Conservation (phyloP, 2,797 vertebrate species). For the Loris lydekkerianus region DNA sequence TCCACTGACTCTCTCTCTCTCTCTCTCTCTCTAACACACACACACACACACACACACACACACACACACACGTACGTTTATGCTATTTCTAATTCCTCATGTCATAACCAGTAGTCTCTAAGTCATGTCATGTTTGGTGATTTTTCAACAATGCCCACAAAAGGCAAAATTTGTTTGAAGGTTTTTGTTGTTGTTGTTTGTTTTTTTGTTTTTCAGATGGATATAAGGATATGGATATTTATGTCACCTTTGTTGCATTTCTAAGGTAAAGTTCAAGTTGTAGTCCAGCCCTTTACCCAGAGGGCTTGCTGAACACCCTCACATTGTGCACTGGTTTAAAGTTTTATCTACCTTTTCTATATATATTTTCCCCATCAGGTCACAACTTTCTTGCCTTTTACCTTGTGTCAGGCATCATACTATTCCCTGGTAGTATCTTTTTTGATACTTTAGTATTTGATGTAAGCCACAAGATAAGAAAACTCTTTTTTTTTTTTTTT, state of each 20-base stretch:
- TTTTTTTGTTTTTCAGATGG: too few species aligned
- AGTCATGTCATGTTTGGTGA: conserved; percentile 38
- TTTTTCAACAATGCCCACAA: background rate
- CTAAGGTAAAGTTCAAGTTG: too few species aligned
- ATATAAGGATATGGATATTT: too few species aligned
- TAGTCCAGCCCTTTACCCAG: too few species aligned
- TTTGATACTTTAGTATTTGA: conserved; percentile 9
- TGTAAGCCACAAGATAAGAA: background rate
- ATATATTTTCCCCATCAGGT: background rate
- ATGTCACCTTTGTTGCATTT: too few species aligned
- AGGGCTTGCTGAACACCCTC: too few species aligned
- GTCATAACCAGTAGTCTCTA: background rate
- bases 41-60: background rate
- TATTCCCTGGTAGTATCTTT: background rate
- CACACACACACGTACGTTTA: fast-evolving
- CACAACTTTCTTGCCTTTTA: conserved; percentile 2
- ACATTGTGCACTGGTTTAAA: background rate
- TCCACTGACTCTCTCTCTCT: background rate
- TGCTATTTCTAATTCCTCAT: background rate
- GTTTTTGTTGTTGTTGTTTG: background rate
- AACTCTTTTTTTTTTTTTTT: background rate
- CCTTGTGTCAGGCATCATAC: background rate
- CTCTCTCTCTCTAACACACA: background rate
- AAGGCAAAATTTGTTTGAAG: background rate
- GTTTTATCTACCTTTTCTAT: background rate